These are phyloP conservation scores for Sylvietta virens DNA, from an alignment of 2,113 vertebrate genomes.

Conservation along the genomic window DNA sequence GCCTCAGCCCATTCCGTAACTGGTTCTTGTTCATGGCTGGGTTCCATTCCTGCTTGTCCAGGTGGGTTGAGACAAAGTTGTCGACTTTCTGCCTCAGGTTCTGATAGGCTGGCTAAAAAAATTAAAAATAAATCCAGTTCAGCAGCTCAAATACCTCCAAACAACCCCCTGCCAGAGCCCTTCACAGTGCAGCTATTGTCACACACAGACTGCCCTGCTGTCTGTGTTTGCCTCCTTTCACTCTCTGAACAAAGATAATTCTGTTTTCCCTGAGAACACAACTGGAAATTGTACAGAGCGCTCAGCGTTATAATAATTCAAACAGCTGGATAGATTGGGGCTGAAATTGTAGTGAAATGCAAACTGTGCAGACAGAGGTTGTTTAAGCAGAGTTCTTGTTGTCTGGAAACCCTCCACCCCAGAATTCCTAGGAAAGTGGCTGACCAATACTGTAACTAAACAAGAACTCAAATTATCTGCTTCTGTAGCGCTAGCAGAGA, in stretches of 20 bases:
- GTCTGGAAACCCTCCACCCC: neutral
- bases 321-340: neutral
- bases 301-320: neutral
- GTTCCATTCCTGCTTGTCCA: conserved; percentile 96
- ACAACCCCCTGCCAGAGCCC: neutral
- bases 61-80: conserved; percentile 92
- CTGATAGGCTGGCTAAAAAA: conserved; percentile 89
- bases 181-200: neutral
- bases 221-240: neutral
- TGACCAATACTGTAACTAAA: neutral
- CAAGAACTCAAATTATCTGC: neutral
- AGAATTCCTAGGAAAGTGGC: neutral
- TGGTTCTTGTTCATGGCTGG: conserved; percentile 98
- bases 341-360: neutral
- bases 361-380: neutral
- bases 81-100: conserved; percentile 97
- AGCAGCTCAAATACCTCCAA: neutral
- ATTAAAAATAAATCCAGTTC: neutral
- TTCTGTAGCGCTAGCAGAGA: neutral
- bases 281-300: neutral
- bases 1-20: conserved; percentile 87
- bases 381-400: neutral
- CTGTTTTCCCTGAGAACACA: neutral
- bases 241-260: neutral
- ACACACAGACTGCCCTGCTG: neutral